These are phyloP conservation scores for Caenorhabditis drosophilae DNA, from an alignment of 2,888 invertebrate genomes.

Conservation along the genomic window DNA sequence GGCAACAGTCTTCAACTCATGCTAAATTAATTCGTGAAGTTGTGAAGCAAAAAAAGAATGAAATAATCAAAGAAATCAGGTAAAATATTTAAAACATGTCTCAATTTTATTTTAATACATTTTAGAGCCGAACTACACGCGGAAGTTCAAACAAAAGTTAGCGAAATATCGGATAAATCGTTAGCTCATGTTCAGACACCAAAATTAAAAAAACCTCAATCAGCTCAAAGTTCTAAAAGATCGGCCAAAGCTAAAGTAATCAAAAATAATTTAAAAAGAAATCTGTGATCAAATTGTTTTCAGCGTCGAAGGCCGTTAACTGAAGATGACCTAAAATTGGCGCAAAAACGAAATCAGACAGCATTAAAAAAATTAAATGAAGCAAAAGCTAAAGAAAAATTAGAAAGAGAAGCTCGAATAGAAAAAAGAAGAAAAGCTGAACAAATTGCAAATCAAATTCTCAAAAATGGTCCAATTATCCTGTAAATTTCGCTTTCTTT, in stretches of 20 bases:
- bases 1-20: slow-evolving; percentile 15
- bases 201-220: no score
- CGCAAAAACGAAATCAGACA: slow-evolving; percentile 8
- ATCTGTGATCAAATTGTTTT: not conserved
- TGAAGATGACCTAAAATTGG: slow-evolving; percentile 9
- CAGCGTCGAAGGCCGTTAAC: slow-evolving; percentile 19
- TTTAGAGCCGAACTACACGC: slow-evolving; percentile 13
- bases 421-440: slow-evolving; percentile 12
- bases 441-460: slow-evolving; percentile 18
- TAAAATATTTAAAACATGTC: not conserved
- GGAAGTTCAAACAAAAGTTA: slow-evolving; percentile 9
- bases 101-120: not conserved
- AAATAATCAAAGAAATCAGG: slow-evolving; percentile 15
- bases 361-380: slow-evolving; percentile 15
- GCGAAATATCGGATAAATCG: not conserved
- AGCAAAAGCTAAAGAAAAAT: slow-evolving; percentile 2
- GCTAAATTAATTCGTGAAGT: slow-evolving; percentile 24
- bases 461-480: no score
- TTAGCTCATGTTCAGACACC: not conserved
- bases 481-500: no score
- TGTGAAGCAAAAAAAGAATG: slow-evolving; percentile 17
- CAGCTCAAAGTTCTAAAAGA: no score
- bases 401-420: slow-evolving; percentile 11
- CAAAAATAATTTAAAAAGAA: not conserved
- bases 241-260: slow-evolving; percentile 8